A percentile compares a stretch with the other conserved stretches of the same genome.
Conservation (phyloP, 2,113 vertebrate species). For the Xiphias gladius region DNA sequence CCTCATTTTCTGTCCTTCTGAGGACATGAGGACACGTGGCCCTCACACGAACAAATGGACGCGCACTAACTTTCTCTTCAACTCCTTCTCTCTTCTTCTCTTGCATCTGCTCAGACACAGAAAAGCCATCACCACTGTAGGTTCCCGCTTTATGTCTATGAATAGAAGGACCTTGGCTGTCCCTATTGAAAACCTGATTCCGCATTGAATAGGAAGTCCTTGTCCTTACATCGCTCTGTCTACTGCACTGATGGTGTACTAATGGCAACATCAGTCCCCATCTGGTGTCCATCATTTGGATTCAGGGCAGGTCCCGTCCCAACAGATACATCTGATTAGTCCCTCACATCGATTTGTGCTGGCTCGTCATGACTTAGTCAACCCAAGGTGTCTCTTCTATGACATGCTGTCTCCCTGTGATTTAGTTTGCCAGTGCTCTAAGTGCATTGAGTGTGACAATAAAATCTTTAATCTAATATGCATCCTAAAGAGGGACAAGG, state of each 20-base stretch:
- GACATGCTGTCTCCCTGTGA: conserved; percentile 81
- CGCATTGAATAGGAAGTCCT: conserved; percentile 66
- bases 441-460: conserved; percentile 85
- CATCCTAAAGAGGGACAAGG: conserved; percentile 74
- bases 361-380: conserved; percentile 81
- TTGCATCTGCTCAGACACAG: conserved; percentile 24
- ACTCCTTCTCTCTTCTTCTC: background rate
- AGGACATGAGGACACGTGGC: background rate
- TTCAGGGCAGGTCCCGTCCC: conserved; percentile 77
- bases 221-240: conserved; percentile 71
- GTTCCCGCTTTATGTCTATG: conserved; percentile 24
- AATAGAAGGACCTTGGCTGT: conserved; percentile 70
- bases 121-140: background rate
- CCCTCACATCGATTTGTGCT: conserved; percentile 81
- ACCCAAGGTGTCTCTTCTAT: conserved; percentile 84
- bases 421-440: conserved; percentile 83
- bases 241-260: conserved; percentile 69
- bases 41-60: background rate
- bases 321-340: conserved; percentile 83
- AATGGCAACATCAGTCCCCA: conserved; percentile 77
- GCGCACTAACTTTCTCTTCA: conserved; percentile 9
- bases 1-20: conserved; percentile 12
- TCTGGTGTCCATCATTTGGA: conserved; percentile 80
- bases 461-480: conserved; percentile 85
- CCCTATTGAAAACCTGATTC: conserved; percentile 64